Evolutionary conservation across 2,113 vertebrate genomes (phyloP).

Genomic region (Scomber japonicus): DNA sequence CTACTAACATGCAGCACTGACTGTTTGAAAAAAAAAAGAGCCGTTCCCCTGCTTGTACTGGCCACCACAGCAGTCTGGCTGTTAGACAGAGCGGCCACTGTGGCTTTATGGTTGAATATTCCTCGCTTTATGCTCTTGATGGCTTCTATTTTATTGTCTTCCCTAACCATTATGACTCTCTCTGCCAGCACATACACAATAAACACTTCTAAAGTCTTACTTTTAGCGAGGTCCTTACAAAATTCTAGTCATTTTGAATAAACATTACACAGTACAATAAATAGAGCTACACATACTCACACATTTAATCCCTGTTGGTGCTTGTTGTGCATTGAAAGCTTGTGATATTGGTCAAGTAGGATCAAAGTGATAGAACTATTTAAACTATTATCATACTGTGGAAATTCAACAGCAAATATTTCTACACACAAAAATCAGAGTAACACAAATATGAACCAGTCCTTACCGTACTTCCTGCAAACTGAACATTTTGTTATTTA

Average conservation of each 20-base stretch:
- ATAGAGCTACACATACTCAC: background rate
- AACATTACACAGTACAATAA: background rate
- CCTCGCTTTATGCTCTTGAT: background rate
- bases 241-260: background rate
- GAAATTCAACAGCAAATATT: background rate
- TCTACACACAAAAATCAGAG: background rate
- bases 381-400: background rate
- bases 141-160: background rate
- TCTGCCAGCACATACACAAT: background rate
- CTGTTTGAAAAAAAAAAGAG: background rate
- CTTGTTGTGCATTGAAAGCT: background rate
- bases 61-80: background rate
- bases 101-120: constrained; percentile 5
- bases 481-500: constrained; percentile 2
- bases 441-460: background rate
- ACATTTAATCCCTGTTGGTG: too few species aligned
- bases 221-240: background rate
- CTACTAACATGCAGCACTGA: background rate
- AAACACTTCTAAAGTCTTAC: background rate
- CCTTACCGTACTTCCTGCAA: background rate
- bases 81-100: background rate
- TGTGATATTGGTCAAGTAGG: background rate
- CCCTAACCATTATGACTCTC: background rate
- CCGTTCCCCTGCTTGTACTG: background rate
- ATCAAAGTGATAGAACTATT: background rate